phyloP scores from a whole-genome alignment of 2,888 invertebrate genomes.

The Caenorhabditis japonica region DNA sequence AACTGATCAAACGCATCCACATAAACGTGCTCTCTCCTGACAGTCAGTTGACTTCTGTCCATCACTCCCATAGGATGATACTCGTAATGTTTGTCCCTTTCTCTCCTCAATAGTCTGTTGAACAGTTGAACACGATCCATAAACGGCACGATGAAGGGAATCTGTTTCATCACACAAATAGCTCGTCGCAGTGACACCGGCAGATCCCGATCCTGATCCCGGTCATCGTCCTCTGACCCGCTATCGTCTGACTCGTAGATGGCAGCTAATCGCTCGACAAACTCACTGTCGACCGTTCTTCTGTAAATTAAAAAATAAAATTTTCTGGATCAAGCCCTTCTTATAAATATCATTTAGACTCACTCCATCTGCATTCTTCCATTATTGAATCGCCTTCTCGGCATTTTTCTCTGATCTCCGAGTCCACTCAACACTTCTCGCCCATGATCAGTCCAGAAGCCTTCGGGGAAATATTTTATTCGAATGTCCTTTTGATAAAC shows the following conservation, averaged over 20 bases:
- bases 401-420: neutral
- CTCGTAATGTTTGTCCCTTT: slow-evolving; percentile 13
- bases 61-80: neutral
- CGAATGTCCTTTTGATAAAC: slow-evolving; percentile 90
- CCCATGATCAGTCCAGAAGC: slow-evolving; percentile 81
- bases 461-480: slow-evolving; percentile 84
- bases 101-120: slow-evolving; percentile 16
- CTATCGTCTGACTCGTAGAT: slow-evolving; percentile 29
- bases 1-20: slow-evolving; percentile 97
- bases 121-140: slow-evolving; percentile 83
- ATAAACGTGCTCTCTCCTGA: slow-evolving; percentile 89
- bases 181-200: slow-evolving; percentile 19
- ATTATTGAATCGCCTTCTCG: slow-evolving; percentile 3
- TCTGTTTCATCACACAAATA: slow-evolving; percentile 87
- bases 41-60: slow-evolving; percentile 53
- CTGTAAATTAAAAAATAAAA: slow-evolving; percentile 13
- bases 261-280: slow-evolving; percentile 22
- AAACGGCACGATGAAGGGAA: slow-evolving; percentile 94
- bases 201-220: neutral
- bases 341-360: neutral
- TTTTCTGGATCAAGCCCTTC: neutral
- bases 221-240: slow-evolving; percentile 25
- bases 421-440: slow-evolving; percentile 44
- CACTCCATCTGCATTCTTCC: slow-evolving; percentile 10
- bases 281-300: slow-evolving; percentile 17